Base-by-base conservation (phyloP, 2,888 invertebrate genomes). In the Macropis europaea region DNA sequence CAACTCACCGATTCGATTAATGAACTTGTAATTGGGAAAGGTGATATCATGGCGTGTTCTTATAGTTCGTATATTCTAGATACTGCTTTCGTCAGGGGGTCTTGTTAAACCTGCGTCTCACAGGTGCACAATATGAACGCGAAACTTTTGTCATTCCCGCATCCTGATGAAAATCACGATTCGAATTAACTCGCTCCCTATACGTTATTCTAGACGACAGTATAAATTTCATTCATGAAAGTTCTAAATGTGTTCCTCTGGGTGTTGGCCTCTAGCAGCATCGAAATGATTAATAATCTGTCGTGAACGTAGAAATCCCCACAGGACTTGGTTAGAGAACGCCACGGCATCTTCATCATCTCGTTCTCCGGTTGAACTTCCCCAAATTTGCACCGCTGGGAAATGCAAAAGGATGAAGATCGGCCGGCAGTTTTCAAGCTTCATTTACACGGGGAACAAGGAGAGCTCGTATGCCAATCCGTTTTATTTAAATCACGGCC, bases 401-500 rank as follows among this genome's bases (percentile, higher is more conserved):
- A 54, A 43, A 52, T 48, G 68, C 22, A 22, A 60, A 70, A 56
- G 22, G 28, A 19, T 15, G 30, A 24, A 36, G 30, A 7, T 28
- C 22, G 7, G 9, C 17, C 32, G 38, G 45, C 11, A 26, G 28
- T 72, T 76, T 76, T 73, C 78, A 57, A 30, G 61, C 50, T 62
- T 62, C 42, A 36, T 59, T 56, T 66, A 28, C 32, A 64, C 42
- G 30, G 24, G 43, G 54, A 68, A 76, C 53, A 52, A 50, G 62
- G 53, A 60, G 43, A 60, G 43, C 52, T 22, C 71, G 59, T 60
- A 56, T 63, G 74, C 72, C 72, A 76, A 81, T 54, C 69, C 78
- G 63, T 81, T 83, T 64, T 80, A 84, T 82, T 83, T 78, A 82
- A 83, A 85, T 83, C 75, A 40, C 54, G 57, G 63, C 81, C 76